A percentile compares a stretch with the other conserved stretches of the same genome.
phyloP scores from a whole-genome alignment of 2,113 vertebrate genomes.

The Sturnira hondurensis region DNA sequence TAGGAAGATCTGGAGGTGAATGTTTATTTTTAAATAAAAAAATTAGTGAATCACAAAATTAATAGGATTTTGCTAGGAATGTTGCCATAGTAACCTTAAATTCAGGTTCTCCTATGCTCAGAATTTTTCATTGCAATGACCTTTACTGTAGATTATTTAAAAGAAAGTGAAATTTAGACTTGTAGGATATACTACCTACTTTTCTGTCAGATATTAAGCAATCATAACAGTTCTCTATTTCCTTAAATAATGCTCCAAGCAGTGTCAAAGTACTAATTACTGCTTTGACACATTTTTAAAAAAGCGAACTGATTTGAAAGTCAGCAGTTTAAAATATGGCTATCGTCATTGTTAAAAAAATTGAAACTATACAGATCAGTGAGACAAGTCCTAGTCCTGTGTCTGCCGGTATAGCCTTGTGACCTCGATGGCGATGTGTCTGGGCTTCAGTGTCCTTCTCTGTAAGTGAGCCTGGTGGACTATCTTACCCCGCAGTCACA shows the following conservation, averaged over 20 bases:
- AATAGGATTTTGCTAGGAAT: constrained; percentile 52
- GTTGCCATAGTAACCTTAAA: constrained; percentile 63
- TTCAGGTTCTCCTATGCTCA: background rate
- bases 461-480: background rate
- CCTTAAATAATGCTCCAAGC: constrained; percentile 4
- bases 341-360: background rate
- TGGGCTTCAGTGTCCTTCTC: background rate
- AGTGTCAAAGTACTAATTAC: constrained; percentile 19
- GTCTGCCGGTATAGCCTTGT: background rate
- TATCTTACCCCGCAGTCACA: background rate
- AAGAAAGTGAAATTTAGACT: background rate
- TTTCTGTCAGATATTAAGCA: constrained; percentile 21
- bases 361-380: background rate
- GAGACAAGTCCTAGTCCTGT: background rate
- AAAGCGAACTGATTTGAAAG: background rate
- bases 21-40: constrained; percentile 66
- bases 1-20: constrained; percentile 38
- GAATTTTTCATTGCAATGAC: constrained; percentile 4
- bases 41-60: constrained; percentile 39
- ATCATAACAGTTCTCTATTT: constrained; percentile 14
- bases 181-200: background rate
- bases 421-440: background rate
- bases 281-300: background rate
- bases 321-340: background rate
- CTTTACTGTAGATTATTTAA: constrained; percentile 27